Evolutionary conservation across 2,888 invertebrate genomes (phyloP), one percentile per base, ranked within the genome.

Genomic region (Orthonevra nobilis): DNA sequence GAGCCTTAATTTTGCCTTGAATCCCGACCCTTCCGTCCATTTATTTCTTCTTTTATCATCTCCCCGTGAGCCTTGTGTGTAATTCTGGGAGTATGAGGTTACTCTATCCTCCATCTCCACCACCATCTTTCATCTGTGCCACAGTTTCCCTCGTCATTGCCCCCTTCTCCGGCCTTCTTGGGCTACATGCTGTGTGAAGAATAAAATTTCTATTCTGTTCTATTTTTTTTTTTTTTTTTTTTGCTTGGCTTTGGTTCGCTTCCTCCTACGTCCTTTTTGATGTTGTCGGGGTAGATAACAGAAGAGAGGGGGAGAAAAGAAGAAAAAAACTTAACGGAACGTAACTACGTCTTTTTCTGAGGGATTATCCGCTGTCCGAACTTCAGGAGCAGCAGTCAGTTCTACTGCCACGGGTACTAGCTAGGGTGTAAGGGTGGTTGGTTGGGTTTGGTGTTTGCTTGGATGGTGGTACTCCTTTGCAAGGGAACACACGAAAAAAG

Each of bases 351-450:
- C 54, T 60, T 72, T 63, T 72, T 72, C 73, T 61, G 79, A 73
- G 79, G 73, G 79, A 79, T 79, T 79, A 79, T 79, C 73, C 79
- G 73, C 60, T 79, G 79, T 79, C 79, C 79, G 73, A 79, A 79
- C 73, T 73, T 79, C 72, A 72, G 56, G 66, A 73, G 61, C 36
- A 79, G 54, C 46, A 61, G 36, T n/a, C 52, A 50, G 40, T 52
- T 15, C 40, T n/a, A 28, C 28, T 14, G 12, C 28, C 15, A n/a
- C 36, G 10, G 4, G 14, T 32, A 54, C 12, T 23, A 28, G 12
- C n/a, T n/a, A 17, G 14, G 19, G 6, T 23, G 15, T n/a, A n/a
- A n/a, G n/a, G n/a, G n/a, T n/a, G n/a, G n/a, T 14, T 30, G 48
- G 32, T 40, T 17, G 28, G 58, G 9, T 36, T 36, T 20, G 17